Conservation (phyloP, 2,888 invertebrate species). For the Pachydiplax longipennis region DNA sequence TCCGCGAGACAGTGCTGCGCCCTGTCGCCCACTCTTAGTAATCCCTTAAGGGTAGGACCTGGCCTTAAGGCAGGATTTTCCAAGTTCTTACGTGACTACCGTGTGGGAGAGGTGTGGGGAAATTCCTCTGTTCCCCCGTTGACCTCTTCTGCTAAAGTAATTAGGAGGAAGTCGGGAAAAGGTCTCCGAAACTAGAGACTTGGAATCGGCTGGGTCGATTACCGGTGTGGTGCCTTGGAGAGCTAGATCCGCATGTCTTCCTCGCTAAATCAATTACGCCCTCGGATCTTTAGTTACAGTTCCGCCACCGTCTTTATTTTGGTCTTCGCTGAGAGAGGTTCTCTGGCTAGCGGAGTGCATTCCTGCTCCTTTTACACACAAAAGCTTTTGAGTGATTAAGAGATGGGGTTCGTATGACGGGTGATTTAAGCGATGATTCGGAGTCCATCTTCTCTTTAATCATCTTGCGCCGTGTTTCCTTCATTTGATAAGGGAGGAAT, state of each 20-base stretch:
- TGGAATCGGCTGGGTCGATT: not conserved
- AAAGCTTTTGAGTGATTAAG: not conserved
- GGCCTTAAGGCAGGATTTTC: not conserved
- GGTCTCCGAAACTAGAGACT: not conserved
- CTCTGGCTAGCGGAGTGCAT: not conserved
- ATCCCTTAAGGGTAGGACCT: not conserved
- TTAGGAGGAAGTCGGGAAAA: not conserved
- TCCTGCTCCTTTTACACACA: not conserved
- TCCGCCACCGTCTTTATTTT: not conserved
- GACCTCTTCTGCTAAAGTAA: not conserved
- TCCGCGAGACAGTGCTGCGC: conserved; percentile 20
- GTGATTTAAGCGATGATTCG: not conserved
- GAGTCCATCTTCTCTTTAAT: not conserved
- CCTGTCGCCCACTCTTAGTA: conserved; percentile 23
- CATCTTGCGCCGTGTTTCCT: not conserved
- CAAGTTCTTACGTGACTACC: conserved; percentile 2
- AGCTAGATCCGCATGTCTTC: not conserved
- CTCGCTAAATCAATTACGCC: conserved; percentile 21
- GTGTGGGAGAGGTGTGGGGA: not conserved
- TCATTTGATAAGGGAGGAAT: not conserved
- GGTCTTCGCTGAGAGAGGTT: not conserved
- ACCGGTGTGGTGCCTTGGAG: not conserved
- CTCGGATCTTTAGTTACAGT: not conserved
- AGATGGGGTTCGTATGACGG: not conserved
- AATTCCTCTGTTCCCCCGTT: not conserved